Evolutionary conservation across 2,797 vertebrate species (phyloP).

Genomic region (Etheostoma nigrum): DNA sequence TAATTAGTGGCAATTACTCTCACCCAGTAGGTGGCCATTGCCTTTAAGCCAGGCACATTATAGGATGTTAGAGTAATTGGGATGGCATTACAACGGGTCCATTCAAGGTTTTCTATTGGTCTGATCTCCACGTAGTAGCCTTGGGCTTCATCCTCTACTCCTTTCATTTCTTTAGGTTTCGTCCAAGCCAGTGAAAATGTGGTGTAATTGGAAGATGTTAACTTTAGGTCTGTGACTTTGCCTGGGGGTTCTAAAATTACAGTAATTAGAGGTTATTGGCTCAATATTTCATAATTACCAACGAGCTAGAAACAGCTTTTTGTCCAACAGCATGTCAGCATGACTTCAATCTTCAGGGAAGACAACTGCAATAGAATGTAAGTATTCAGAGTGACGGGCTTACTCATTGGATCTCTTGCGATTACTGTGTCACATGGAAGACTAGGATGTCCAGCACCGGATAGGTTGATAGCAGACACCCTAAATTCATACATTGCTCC

Average conservation of each 20-base stretch:
- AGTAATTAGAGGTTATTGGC: conserved; percentile 29
- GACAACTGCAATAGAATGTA: not conserved
- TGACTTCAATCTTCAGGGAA: conserved; percentile 2
- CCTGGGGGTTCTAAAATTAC: conserved; percentile 86
- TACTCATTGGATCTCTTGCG: conserved; percentile 88
- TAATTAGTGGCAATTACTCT: conserved; percentile 89
- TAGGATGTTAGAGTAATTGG: conserved; percentile 82
- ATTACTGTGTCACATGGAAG: conserved; percentile 84
- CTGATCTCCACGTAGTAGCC: conserved; percentile 91
- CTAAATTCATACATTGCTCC: conserved; percentile 92
- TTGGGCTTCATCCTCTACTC: conserved; percentile 81
- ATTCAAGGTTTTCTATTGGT: conserved; percentile 80
- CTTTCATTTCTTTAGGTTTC: conserved; percentile 83
- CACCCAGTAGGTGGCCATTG: conserved; percentile 86
- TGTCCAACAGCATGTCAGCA: not conserved
- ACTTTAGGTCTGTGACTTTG: conserved; percentile 86
- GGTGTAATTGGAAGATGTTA: conserved; percentile 85
- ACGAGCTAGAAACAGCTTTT: not conserved
- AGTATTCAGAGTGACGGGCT: conserved; percentile 53
- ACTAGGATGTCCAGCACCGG: conserved; percentile 89
- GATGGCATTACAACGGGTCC: conserved; percentile 86
- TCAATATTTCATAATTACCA: conserved; percentile 20
- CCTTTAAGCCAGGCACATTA: conserved; percentile 86
- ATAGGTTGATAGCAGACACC: conserved; percentile 89
- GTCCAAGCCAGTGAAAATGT: conserved; percentile 89